Percentiles rank a stretch among this genome's conserved stretches.
These are phyloP conservation scores for Athene noctua DNA, from an alignment of 2,113 vertebrate species.

Conservation along the genomic window DNA sequence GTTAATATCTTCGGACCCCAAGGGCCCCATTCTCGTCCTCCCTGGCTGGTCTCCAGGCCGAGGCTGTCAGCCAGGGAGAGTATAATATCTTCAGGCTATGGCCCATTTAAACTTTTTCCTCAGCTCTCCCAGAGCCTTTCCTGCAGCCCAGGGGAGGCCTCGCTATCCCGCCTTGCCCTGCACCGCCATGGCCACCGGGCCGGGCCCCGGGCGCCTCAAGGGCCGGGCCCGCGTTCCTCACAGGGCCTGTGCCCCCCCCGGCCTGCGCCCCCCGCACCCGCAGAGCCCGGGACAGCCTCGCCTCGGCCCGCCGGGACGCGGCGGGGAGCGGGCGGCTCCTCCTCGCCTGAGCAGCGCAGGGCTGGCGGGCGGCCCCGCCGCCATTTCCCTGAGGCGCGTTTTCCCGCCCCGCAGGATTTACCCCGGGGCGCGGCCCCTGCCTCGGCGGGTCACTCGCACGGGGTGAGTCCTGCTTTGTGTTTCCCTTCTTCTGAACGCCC, in stretches of 20 bases:
- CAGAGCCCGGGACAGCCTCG: accelerated
- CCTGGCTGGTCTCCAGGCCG: constrained; percentile 57
- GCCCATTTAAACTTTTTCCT: constrained; percentile 17
- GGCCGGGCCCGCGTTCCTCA: neutral
- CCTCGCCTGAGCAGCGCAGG: neutral
- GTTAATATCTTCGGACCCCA: neutral
- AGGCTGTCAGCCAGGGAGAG: constrained; percentile 13
- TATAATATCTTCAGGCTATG: neutral
- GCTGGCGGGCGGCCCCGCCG: too few relatives aligned
- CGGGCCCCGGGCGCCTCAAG: neutral
- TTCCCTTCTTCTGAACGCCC: neutral
- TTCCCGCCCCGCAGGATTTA: accelerated
- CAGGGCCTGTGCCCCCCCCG: neutral
- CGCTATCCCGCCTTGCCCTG: neutral
- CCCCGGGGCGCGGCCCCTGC: neutral
- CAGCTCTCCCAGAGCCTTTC: neutral
- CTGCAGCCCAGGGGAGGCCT: neutral
- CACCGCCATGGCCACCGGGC: neutral
- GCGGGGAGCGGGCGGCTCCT: accelerated
- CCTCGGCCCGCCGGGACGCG: too few relatives aligned
- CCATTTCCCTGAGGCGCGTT: too few relatives aligned
- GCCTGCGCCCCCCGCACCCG: too few relatives aligned
- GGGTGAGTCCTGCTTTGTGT: neutral
- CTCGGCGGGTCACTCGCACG: too few relatives aligned
- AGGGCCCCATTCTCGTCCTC: constrained; percentile 1